Evolutionary conservation across 1,140 invertebrate genomes (phyloP), one percentile per base, ranked within the genome.

Genomic region (Chironomus tepperi): DNA sequence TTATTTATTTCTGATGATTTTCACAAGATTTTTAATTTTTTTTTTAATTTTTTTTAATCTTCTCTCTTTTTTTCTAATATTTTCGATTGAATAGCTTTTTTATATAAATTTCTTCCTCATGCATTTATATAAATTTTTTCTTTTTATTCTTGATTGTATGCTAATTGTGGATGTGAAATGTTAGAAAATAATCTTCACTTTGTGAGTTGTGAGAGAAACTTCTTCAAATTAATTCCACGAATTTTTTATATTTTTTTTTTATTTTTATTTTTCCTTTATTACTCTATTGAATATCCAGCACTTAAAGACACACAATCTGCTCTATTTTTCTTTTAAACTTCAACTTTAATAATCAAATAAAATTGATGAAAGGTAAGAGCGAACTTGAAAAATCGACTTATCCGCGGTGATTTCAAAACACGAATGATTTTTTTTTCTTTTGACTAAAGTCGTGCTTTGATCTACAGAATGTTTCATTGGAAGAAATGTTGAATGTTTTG

Each of bases 61-160:
- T 57, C n/a, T 12, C 47, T n/a, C n/a, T 57, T 57, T 57, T n/a
- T 57, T 57, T 47, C 43, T 57, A 57, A 57, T 57, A 57, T 57
- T n/a, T 15, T 15, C 12, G 24, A 34, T 34, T 34, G 24, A 34
- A 34, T 34, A 34, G 24, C 24, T 34, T 34, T 34, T 57, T 57
- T 57, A 12, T n/a, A 57, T 57, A 57, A n/a, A 57, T 57, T n/a
- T 57, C n/a, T 34, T 34, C 24, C 24, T 57, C 24, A 34, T 34
- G 24, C 24, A 57, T 57, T 57, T 57, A 12, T n/a, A 57, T 57
- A 57, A n/a, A 57, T 57, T n/a, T 57, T 15, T n/a, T n/a, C n/a
- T n/a, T 57, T 57, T 57, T 57, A 57, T 57, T 57, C 47, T 57
- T 47, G 43, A 47, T 57, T 57, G 47, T 57, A 57, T 57, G 47